phyloP scores from a whole-genome alignment of 2,113 vertebrate genomes.

The Nettapus auritus region DNA sequence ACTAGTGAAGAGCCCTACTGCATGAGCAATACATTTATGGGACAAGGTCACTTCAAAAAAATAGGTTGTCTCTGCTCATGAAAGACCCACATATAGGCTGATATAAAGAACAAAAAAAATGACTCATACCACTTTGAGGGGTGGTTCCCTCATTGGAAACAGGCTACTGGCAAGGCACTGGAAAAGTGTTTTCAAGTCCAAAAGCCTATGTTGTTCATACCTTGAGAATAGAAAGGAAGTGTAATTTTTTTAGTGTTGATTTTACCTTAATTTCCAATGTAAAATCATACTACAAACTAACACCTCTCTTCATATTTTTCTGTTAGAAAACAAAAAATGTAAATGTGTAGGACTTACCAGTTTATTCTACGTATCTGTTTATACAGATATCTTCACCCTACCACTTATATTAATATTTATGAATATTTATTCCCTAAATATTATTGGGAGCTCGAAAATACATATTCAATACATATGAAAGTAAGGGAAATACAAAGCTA shows the following conservation, averaged over 20 bases:
- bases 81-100: slow-evolving; percentile 53
- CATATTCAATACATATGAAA: neutral
- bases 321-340: neutral
- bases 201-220: neutral
- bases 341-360: neutral
- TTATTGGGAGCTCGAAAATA: neutral
- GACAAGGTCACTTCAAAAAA: slow-evolving; percentile 56
- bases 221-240: neutral
- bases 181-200: slow-evolving; percentile 25
- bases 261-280: slow-evolving; percentile 1
- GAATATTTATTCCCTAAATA: neutral
- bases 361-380: neutral
- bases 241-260: neutral
- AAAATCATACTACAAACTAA: neutral
- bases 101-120: slow-evolving; percentile 11
- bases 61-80: slow-evolving; percentile 47
- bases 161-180: neutral
- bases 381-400: neutral
- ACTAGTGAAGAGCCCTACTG: slow-evolving; percentile 23
- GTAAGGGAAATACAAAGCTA: neutral
- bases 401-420: neutral
- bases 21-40: slow-evolving; percentile 69
- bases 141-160: neutral
- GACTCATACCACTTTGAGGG: neutral
- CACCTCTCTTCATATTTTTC: neutral